phyloP scores from a whole-genome alignment of 2,113 vertebrate species.

The Podarcis muralis region DNA sequence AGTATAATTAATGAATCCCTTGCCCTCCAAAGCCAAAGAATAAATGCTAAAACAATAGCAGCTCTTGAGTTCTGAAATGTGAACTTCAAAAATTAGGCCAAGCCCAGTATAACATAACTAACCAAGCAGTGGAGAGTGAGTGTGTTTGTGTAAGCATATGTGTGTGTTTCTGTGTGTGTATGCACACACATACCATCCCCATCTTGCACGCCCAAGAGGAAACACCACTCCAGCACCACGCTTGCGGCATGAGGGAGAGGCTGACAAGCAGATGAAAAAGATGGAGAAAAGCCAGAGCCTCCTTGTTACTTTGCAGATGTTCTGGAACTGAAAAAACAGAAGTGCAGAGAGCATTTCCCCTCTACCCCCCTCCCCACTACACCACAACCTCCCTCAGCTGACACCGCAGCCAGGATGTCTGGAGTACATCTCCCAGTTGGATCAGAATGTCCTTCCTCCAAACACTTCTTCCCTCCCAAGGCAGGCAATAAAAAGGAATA shows the following conservation, averaged over 20 bases:
- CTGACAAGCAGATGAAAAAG: conserved; percentile 69
- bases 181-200: background rate
- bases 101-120: no score
- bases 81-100: background rate
- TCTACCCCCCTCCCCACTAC: background rate
- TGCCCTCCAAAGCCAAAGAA: background rate
- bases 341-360: conserved; percentile 53
- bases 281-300: conserved; percentile 60
- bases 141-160: conserved; percentile 15
- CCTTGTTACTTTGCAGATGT: conserved; percentile 69
- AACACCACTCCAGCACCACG: background rate
- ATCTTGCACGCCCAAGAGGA: background rate
- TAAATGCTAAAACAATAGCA: background rate
- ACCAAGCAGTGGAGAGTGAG: conserved; percentile 31
- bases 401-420: conserved; percentile 58
- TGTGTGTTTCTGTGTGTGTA: background rate
- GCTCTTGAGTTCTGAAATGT: background rate
- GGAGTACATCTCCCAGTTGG: conserved; percentile 53
- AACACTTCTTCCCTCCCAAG: background rate
- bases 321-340: conserved; percentile 58
- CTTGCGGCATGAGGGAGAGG: conserved; percentile 58
- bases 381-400: conserved; percentile 36
- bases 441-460: background rate
- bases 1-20: background rate
- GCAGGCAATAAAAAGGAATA: background rate